Conservation (phyloP, 23 tunicate genomes). For the Styela clava region DNA sequence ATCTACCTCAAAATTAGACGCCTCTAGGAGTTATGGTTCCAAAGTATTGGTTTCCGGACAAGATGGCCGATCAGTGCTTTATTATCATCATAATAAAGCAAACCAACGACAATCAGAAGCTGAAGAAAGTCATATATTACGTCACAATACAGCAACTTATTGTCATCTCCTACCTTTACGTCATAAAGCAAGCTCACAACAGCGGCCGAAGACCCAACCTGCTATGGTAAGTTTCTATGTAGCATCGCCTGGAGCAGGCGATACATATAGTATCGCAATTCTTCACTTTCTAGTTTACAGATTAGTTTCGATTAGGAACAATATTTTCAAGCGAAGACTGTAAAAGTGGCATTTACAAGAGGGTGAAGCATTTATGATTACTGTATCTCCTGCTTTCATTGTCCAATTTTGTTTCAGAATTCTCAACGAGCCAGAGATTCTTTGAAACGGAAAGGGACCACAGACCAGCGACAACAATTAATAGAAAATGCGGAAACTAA, state of each 20-base stretch:
- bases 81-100: constrained; percentile 14
- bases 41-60: constrained; percentile 9
- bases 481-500: constrained; percentile 11
- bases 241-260: background rate
- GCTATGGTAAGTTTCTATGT: constrained; percentile 3
- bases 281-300: no score
- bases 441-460: background rate
- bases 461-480: background rate
- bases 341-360: background rate
- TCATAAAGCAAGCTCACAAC: background rate
- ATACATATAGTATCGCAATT: background rate
- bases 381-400: background rate
- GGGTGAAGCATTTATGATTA: background rate
- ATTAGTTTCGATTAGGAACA: no score
- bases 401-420: background rate
- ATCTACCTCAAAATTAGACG: background rate
- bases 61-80: constrained; percentile 21
- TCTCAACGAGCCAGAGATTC: background rate
- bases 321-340: no score
- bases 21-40: background rate
- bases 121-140: background rate
- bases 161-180: constrained; percentile 5
- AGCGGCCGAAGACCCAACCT: constrained; percentile 8
- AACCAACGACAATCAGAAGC: background rate
- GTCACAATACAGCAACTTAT: background rate